Base-by-base conservation (phyloP, 2,113 vertebrate genomes). In the Chaetura pelagica region DNA sequence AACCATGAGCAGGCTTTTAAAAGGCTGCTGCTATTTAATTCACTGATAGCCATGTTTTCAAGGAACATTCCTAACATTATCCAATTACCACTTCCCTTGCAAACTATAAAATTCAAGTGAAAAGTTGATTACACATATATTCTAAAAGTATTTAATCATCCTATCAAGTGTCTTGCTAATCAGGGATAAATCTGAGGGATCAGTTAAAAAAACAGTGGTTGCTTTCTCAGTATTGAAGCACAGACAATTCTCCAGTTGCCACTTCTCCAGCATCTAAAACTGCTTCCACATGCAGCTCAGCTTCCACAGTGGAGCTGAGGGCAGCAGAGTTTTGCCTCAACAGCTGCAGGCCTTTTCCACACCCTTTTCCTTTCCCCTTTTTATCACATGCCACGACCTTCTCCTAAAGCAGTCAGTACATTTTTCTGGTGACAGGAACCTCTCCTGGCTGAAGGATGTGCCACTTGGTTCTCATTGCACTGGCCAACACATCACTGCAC, bases 91-190 rank as follows among this genome's bases (percentile, higher is more conserved):
- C 23, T 79, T 91, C 79, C 58, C n/a, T 63, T 84, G 58, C 32
- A 91, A 88, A 94, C 64, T 52, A 84, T 72, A 88, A 92, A 62
- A 96, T 55, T 73, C 55, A 63, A 90, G 74, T 62, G 55, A 90
- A 93, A 97, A 86, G 66, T 82, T 95, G 87, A 78, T 85, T 91
- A 54, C 12, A 40, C 40, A 46, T 42, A 23, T 88, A 94, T 96
- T 59, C 63, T 66, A 75, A 62, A 88, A 68, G 61, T 62, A 78
- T 81, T 96, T 84, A 88, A 84, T 88, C 55, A 54, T 57, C 26
- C 29, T 32, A 73, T 44, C 61, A 91, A 57, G 10, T 4, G 6
- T 62, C 29, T 57, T 80, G 54, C 21, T 86, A 93, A 88, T 71
- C 42, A 90, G 61, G 19, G 32, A 73, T 77, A 86, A 93, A 85